Percentiles rank a stretch among this genome's conserved stretches.
Evolutionary conservation across 2,113 vertebrate species (phyloP).

Genomic region (Benthochromis sp.): DNA sequence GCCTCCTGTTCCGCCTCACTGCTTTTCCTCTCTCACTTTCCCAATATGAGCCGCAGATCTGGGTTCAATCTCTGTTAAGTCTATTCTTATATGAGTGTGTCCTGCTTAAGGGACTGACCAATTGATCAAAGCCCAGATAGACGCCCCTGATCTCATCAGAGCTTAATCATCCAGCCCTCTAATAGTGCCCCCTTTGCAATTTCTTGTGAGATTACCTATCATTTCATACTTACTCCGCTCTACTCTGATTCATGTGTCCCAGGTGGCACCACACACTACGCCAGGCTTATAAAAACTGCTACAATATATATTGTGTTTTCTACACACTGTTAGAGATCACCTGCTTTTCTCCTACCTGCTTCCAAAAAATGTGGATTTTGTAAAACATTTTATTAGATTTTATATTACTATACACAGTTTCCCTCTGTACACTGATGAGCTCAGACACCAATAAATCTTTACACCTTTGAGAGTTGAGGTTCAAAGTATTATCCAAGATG

Average conservation of each 20-base stretch:
- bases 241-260: slow-evolving; percentile 5
- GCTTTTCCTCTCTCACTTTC: not conserved
- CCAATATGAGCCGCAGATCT: not conserved
- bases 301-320: not conserved
- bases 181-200: slow-evolving; percentile 10
- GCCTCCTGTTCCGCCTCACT: not conserved
- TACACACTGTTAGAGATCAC: not conserved
- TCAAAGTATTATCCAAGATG: not conserved
- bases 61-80: not conserved
- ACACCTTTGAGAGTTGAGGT: not conserved
- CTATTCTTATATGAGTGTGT: slow-evolving; percentile 1
- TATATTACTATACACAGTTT: not conserved
- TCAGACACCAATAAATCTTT: not conserved
- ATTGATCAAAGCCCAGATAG: slow-evolving; percentile 14
- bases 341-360: not conserved
- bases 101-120: slow-evolving; percentile 4
- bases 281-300: not conserved
- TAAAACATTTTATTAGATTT: not conserved
- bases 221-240: slow-evolving; percentile 3
- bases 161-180: slow-evolving; percentile 29
- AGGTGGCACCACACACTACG: not conserved
- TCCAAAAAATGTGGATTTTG: not conserved
- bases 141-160: slow-evolving; percentile 56
- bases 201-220: slow-evolving; percentile 46
- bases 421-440: not conserved